Evolutionary conservation across 2,888 invertebrate genomes (phyloP), one percentile per base, ranked within the genome.

Genomic region (Pristionchus mayeri): DNA sequence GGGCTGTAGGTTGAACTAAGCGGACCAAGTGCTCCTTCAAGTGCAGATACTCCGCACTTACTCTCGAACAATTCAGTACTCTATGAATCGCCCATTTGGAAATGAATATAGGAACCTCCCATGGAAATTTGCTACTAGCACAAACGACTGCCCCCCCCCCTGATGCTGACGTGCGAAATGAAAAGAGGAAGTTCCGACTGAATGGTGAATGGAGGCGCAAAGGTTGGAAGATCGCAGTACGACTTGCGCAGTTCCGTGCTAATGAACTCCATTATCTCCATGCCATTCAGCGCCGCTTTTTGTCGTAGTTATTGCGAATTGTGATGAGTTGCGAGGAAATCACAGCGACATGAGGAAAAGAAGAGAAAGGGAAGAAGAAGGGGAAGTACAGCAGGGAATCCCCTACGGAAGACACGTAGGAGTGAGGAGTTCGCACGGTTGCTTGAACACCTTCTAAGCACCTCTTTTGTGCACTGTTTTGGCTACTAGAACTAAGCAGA

Each of bases 261-360:
- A 37, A 63, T 63, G 63, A 63, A 63, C 63, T 63, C 34, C 30
- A 30, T 30, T 27, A n/a, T 63, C 18, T 34, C 16, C 63, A 34
- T 4, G 18, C 63, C 34, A 63, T 63, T 63, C 63, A 30, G 34
- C 44, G n/a, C 60, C 21, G 34, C 63, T 63, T 63, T 63, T 63
- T 63, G 44, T 21, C 34, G 34, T 18, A 27, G 63, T 63, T 63
- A 63, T 63, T 63, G 63, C 34, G 63, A 9, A 13, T n/a, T 44
- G 44, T 63, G 63, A 63, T 63, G 63, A 63, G 63, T 63, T 63
- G 63, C 63, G 63, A 37, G 63, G 63, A 63, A 34, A 63, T 63
- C 63, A 34, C 30, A 3, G 63, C 30, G 63, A 34, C 63, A 63
- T 30, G 63, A 16, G 63, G 63, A 63, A 63, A 63, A 18, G 63